Conservation (phyloP, 2,888 invertebrate species). For the Crocallis elinguaria region DNA sequence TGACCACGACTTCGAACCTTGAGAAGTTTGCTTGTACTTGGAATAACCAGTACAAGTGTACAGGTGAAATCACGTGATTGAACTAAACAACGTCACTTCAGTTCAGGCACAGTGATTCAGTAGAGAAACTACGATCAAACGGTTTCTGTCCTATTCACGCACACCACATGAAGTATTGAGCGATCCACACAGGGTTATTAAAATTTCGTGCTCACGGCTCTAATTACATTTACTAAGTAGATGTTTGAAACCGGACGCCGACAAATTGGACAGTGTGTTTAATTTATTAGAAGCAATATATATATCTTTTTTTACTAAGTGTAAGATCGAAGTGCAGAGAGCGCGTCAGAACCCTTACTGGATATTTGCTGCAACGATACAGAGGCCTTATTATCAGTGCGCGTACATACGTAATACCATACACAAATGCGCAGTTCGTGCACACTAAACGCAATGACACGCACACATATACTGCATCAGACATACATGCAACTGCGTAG, state of each 20-base stretch:
- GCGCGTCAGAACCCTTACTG: conserved; percentile 35
- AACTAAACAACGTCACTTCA: conserved; percentile 19
- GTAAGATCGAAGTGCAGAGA: neutral
- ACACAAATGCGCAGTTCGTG: conserved; percentile 48
- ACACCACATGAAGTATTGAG: too few relatives aligned
- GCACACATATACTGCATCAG: conserved; percentile 46
- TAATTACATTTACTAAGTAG: too few relatives aligned
- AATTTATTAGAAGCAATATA: too few relatives aligned
- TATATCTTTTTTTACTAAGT: too few relatives aligned
- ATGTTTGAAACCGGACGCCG: too few relatives aligned
- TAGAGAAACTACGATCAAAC: conserved; percentile 5
- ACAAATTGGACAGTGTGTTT: too few relatives aligned
- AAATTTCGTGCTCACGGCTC: too few relatives aligned
- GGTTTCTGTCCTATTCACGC: neutral
- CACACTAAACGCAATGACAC: conserved; percentile 52
- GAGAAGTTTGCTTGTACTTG: conserved; percentile 25
- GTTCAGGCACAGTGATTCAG: conserved; percentile 36
- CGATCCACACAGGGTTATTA: too few relatives aligned
- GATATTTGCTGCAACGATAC: conserved; percentile 22
- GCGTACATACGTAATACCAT: conserved; percentile 30
- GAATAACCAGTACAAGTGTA: conserved; percentile 15
- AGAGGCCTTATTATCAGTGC: conserved; percentile 56
- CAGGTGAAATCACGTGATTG: conserved; percentile 36
- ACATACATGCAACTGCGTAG: conserved; percentile 73
- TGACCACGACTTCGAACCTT: conserved; percentile 30